Conservation (phyloP, 2,797 vertebrate genomes). For the Gastrophryne carolinensis region DNA sequence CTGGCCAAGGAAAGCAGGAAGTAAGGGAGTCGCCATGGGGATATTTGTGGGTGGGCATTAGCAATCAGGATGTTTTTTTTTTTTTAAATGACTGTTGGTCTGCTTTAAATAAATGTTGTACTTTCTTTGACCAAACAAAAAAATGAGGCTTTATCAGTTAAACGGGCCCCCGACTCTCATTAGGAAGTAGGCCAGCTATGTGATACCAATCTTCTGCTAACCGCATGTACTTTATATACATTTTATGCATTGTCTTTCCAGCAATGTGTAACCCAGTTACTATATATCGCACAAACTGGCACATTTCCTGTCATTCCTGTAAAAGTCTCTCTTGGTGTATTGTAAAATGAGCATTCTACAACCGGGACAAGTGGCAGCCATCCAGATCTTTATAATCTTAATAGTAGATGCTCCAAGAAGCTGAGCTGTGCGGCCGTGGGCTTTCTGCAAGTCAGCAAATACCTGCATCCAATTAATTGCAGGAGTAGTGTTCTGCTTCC, state of each 20-base stretch:
- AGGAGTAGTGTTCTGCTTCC: constrained; percentile 55
- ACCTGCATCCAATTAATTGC: constrained; percentile 60
- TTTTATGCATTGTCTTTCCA: background rate
- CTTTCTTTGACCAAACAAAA: no score
- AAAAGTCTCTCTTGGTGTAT: constrained; percentile 39
- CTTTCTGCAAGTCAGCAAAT: constrained; percentile 63
- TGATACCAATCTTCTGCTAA: no score
- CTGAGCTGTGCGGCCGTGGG: constrained; percentile 62
- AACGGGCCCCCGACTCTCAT: no score
- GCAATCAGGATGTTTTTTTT: no score
- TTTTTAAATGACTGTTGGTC: no score
- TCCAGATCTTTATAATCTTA: constrained; percentile 58
- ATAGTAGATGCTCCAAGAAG: constrained; percentile 56
- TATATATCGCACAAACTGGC: constrained; percentile 44
- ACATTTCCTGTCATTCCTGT: constrained; percentile 55
- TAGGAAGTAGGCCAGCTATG: no score
- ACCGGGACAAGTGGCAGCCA: constrained; percentile 60
- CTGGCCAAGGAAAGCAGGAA: no score
- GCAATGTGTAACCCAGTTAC: constrained; percentile 14
- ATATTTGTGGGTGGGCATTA: no score
- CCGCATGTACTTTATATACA: background rate
- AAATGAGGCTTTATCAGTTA: no score
- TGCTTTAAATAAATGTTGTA: no score
- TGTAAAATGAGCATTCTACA: constrained; percentile 55
- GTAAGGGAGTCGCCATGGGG: no score